Base-by-base conservation (phyloP, 2,113 vertebrate species). In the Felis chaus region DNA sequence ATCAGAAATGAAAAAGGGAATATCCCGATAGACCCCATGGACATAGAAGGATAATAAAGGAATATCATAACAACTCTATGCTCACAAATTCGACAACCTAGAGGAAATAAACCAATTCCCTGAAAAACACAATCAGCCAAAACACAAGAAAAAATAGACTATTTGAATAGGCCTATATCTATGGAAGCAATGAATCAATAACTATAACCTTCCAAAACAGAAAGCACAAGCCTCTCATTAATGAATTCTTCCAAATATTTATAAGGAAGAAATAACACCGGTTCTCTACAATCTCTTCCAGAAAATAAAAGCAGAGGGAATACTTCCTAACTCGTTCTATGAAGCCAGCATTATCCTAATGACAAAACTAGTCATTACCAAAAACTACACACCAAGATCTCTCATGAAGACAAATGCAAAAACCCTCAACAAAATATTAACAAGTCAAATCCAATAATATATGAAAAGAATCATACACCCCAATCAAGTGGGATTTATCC, bases 201-300 rank as follows among this genome's bases (percentile, higher is more conserved):
- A 93, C 80, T 76, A 90, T 39, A 94, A 90, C 23, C n/a, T 55
- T 80, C 29, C 14, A 92, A 89, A 80, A 83, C 21, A 95, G 39
- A 87, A 85, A 69, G 48, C 48, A 83, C 21, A 45, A 84, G 45
- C n/a, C 27, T 23, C 50, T 95, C 12, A 48, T 18, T 53, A 29
- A 53, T 66, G 5, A 88, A 89, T 80, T 89, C 48, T 76, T 81
- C 33, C 36, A 39, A 95, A 90, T 31, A 87, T 63, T 81, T 96
- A 76, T 94, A 81, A 76, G 50, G 71, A 89, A 92, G 41, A 92
- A 85, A 94, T 80, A 48, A 87, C 23, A 81, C 7, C 27, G 78
- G 55, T 91, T 88, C 41, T 76, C 57, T 78, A 91, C 53, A 84
- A 65, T 94, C 39, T 92, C n/a, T 68, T 95, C 57, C 41, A 94